Percentiles rank a stretch among this genome's conserved stretches.
Conservation (phyloP, 2,888 invertebrate species). For the Carpatolechia fugitivella region DNA sequence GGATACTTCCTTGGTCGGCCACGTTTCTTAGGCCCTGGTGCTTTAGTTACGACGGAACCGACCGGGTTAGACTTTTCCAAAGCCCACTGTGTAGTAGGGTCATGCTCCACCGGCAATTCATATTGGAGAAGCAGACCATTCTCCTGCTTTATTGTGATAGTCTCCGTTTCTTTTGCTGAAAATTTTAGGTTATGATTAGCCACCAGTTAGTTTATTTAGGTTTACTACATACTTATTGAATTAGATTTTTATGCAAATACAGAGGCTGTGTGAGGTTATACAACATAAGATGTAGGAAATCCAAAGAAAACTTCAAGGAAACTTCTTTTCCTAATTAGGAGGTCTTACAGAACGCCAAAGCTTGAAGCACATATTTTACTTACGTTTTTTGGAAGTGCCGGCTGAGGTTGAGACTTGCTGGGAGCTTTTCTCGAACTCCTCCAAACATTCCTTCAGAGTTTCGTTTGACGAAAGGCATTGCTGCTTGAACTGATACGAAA, state of each 20-base stretch:
- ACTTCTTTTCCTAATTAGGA: too few relatives aligned
- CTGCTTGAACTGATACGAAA: slow-evolving; percentile 72
- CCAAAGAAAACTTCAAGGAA: too few relatives aligned
- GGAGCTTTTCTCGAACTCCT: slow-evolving; percentile 66
- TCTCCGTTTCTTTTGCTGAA: slow-evolving; percentile 61
- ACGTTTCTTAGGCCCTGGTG: slow-evolving; percentile 60
- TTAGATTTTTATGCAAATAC: too few relatives aligned
- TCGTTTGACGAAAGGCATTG: slow-evolving; percentile 72
- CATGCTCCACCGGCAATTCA: slow-evolving; percentile 72
- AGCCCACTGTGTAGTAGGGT: slow-evolving; percentile 62
- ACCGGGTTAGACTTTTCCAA: slow-evolving; percentile 50
- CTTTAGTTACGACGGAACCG: slow-evolving; percentile 60
- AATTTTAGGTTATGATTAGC: slow-evolving; percentile 13
- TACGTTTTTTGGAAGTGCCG: slow-evolving; percentile 38
- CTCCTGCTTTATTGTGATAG: slow-evolving; percentile 75
- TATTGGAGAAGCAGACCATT: slow-evolving; percentile 72
- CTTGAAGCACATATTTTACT: background rate
- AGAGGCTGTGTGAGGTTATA: too few relatives aligned
- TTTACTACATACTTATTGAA: too few relatives aligned
- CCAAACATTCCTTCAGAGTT: slow-evolving; percentile 70
- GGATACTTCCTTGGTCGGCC: slow-evolving; percentile 73
- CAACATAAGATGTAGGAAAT: background rate
- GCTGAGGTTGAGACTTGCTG: slow-evolving; percentile 47
- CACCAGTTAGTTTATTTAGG: too few relatives aligned
- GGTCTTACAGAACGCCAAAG: too few relatives aligned